A percentile compares a stretch with the other conserved stretches of the same genome.
Conservation (phyloP, 2,797 vertebrate genomes). For the Coregonus ussuriensis region DNA sequence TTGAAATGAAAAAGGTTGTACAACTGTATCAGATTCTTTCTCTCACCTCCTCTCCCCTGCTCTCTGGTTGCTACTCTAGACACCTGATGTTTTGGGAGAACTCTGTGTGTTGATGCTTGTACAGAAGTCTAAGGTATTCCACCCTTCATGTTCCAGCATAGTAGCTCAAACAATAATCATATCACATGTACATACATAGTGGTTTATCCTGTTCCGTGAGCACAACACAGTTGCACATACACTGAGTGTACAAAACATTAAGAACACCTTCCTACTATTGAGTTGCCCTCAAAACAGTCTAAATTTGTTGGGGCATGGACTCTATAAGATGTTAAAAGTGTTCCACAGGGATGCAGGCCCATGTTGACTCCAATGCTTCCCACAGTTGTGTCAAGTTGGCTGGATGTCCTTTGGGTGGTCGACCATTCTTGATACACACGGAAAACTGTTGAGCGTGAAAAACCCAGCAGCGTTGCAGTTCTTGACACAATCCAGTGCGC, state of each 20-base stretch:
- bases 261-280: background rate
- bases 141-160: background rate
- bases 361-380: too few species aligned
- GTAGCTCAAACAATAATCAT: background rate
- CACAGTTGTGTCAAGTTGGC: too few species aligned
- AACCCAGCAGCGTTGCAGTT: too few species aligned
- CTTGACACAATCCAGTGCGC: too few species aligned
- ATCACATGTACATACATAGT: background rate
- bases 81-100: constrained; percentile 75
- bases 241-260: constrained; percentile 1
- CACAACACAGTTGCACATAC: background rate
- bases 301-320: too few species aligned
- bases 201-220: too few species aligned
- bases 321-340: too few species aligned
- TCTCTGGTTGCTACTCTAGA: constrained; percentile 59
- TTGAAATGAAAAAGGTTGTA: background rate
- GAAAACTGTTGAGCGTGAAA: too few species aligned
- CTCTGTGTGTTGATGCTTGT: constrained; percentile 83
- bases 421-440: too few species aligned
- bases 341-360: too few species aligned
- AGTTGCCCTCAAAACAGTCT: too few species aligned
- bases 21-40: background rate
- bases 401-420: too few species aligned
- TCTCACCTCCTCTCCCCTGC: background rate
- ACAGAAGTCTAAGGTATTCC: constrained; percentile 84